phyloP scores from a whole-genome alignment of 2,113 vertebrate species.

The Dascyllus trimaculatus region DNA sequence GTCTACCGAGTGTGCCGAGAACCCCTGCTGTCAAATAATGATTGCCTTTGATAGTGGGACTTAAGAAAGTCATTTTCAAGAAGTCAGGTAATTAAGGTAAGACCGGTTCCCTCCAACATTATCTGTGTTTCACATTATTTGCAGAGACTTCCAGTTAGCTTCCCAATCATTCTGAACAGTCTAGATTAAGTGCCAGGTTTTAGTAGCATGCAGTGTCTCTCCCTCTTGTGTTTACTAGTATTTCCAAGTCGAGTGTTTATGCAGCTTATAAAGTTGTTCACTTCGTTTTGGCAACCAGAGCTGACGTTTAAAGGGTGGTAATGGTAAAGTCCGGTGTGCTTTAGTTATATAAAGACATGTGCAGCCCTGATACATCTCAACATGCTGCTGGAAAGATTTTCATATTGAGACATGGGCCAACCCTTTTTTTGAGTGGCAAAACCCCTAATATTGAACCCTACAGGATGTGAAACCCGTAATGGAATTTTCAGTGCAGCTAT shows the following conservation, averaged over 20 bases:
- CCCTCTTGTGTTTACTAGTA: not conserved
- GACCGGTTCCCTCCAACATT: constrained; percentile 13
- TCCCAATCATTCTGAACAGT: constrained; percentile 5
- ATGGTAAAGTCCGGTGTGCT: not conserved
- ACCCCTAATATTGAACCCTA: no score
- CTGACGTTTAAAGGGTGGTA: not conserved
- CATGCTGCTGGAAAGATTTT: constrained; percentile 7
- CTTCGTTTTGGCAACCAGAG: constrained; percentile 29
- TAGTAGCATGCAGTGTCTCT: not conserved
- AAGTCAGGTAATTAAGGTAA: constrained; percentile 54
- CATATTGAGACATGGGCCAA: not conserved
- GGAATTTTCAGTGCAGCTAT: no score
- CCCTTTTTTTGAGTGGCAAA: not conserved
- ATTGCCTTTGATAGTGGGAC: constrained; percentile 55
- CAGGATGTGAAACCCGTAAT: no score
- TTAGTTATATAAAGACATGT: not conserved
- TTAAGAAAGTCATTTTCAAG: constrained; percentile 37
- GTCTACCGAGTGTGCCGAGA: constrained; percentile 43
- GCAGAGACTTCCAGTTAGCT: constrained; percentile 22
- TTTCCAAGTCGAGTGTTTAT: not conserved
- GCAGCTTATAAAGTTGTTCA: not conserved
- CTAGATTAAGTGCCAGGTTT: constrained; percentile 6
- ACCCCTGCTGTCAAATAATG: constrained; percentile 61
- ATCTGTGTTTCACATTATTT: constrained; percentile 23
- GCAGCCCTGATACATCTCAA: not conserved